Base-by-base conservation (phyloP, 1,140 invertebrate species). In the Drosophila gunungcola region DNA sequence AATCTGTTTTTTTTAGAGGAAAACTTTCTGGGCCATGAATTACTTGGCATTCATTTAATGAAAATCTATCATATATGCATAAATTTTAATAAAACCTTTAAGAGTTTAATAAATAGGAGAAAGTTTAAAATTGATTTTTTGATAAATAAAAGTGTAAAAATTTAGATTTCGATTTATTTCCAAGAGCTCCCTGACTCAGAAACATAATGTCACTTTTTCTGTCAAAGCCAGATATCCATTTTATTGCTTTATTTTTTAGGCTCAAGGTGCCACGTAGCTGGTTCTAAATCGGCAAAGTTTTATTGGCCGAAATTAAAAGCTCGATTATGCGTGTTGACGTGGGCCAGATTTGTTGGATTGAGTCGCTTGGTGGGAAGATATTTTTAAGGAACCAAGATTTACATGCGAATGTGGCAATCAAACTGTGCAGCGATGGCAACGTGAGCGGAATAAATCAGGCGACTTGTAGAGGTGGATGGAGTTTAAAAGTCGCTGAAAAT, bases 241-340 rank as follows among this genome's bases (percentile, higher is more conserved):
- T 43, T 52, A 60, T 60, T 2, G 46, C 36, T 48, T 34, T 25
- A 41, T 36, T 46, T 56, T 16, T 34, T 16, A 2, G 21, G 4
- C 12, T 21, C 2, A 48, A 46, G 36, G 12, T 25, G 32, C 27
- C 53, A 61, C 55, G 54, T 73, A 60, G 9, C 36, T 11, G 39
- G 43, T 49, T 52, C 63, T 49, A 73, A 73, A 73, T 61, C 49
- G 39, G 38, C 56, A 73, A 74, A 55, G 49, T 74, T 77, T 76
- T 77, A 77, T 77, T 77, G 52, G 13, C 42, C 56, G 12, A 77
- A 77, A 77, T 77, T 77, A 77, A 77, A 61, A 62, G 74, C 63
- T 27, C 74, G 73, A 77, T 77, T 77, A 77, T 77, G 73, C 73
- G 63, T 77, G 56, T 56, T 77, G 74, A 52, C 73, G 56, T 55